Conservation (phyloP, 2,888 invertebrate species). For the Latrodectus hesperus region DNA sequence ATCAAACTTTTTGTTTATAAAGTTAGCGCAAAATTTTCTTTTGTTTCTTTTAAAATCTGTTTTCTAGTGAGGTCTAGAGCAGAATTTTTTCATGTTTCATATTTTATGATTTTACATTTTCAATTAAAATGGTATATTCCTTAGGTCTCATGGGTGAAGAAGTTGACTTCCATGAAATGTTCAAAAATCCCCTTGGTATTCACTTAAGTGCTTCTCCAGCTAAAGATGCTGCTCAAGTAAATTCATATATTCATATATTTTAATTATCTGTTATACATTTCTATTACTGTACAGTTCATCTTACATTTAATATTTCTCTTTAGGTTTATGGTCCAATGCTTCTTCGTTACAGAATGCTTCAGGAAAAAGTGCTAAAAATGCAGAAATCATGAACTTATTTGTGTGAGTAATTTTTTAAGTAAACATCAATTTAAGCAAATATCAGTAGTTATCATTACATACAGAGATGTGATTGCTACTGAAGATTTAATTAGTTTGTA, state of each 20-base stretch:
- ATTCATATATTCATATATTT: conserved; percentile 6
- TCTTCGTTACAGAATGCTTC: conserved; percentile 56
- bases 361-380: conserved; percentile 29
- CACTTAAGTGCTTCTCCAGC: conserved; percentile 52
- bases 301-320: not conserved
- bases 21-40: no score
- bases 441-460: no score
- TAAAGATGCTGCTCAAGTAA: conserved; percentile 63
- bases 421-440: no score
- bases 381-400: not conserved
- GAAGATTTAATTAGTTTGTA: no score
- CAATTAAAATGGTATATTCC: not conserved
- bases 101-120: not conserved
- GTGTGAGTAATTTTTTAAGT: no score
- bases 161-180: conserved; percentile 55
- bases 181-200: conserved; percentile 41
- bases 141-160: conserved; percentile 58
- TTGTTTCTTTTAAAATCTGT: no score
- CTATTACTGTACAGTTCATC: not conserved
- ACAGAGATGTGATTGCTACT: no score
- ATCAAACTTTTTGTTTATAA: no score
- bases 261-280: not conserved
- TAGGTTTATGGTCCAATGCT: conserved; percentile 65
- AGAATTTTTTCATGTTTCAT: not conserved
- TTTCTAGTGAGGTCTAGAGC: not conserved